Conservation (phyloP, 2,888 invertebrate species). For the Mayetiola destructor region DNA sequence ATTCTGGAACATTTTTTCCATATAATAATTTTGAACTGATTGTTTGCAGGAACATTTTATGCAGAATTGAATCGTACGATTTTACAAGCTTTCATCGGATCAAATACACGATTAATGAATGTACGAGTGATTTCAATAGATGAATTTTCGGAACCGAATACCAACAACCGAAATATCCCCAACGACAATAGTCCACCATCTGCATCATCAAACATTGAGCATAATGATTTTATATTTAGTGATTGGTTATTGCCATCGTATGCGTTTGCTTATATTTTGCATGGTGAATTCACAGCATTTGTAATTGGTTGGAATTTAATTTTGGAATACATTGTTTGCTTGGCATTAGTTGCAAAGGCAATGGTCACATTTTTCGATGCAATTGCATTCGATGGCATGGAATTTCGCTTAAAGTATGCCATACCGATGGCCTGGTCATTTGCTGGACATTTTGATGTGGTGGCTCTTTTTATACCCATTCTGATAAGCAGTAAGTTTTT, state of each 20-base stretch:
- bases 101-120: neutral
- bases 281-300: conserved; percentile 78
- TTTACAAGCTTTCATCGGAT: neutral
- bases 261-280: conserved; percentile 64
- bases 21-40: neutral
- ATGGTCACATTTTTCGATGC: neutral
- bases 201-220: neutral
- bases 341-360: conserved; percentile 5
- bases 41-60: neutral
- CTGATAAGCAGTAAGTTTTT: neutral
- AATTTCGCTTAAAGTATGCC: neutral
- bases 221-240: neutral
- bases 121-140: neutral
- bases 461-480: neutral
- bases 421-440: neutral
- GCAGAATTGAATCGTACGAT: neutral
- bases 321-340: conserved; percentile 64
- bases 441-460: neutral
- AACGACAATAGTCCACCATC: neutral
- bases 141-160: neutral
- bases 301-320: conserved; percentile 85
- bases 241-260: conserved; percentile 47
- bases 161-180: neutral
- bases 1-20: no score
- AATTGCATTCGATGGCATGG: neutral